A percentile compares a stretch with the other conserved stretches of the same genome.
Evolutionary conservation across 2,888 invertebrate species (phyloP).

Genomic region (Norana najaformis): DNA sequence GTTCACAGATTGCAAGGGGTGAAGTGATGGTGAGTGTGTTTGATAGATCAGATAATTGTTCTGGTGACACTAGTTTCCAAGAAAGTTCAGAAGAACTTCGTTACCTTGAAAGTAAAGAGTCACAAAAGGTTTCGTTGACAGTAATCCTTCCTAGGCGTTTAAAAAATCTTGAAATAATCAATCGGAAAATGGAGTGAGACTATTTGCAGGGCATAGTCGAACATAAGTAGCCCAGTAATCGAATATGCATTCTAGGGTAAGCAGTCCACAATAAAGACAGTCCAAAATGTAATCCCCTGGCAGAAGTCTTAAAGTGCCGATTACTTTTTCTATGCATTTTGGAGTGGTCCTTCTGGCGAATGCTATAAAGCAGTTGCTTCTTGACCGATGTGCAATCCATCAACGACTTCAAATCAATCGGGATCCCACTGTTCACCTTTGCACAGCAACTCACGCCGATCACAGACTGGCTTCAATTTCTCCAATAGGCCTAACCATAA

Average conservation of each 20-base stretch:
- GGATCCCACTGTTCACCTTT: background rate
- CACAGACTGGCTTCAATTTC: background rate
- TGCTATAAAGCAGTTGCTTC: background rate
- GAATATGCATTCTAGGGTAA: background rate
- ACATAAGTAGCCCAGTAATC: background rate
- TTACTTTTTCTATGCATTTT: background rate
- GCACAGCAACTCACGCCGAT: background rate
- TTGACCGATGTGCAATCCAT: background rate
- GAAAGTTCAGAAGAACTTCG: background rate
- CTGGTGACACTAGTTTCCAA: too few relatives aligned
- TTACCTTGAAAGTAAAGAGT: background rate
- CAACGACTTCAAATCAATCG: background rate
- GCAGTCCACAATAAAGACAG: background rate
- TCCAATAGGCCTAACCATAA: background rate
- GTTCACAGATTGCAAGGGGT: too few relatives aligned
- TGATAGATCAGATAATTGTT: too few relatives aligned
- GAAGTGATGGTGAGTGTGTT: too few relatives aligned
- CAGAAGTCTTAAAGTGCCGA: too few relatives aligned
- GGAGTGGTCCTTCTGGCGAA: background rate
- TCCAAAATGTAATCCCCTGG: background rate
- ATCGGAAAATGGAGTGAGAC: background rate
- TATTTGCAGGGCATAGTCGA: background rate
- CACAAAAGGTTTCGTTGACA: background rate
- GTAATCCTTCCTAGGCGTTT: background rate
- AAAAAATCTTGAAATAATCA: background rate